phyloP scores from a whole-genome alignment of 2,113 vertebrate genomes.

The Antennarius striatus region DNA sequence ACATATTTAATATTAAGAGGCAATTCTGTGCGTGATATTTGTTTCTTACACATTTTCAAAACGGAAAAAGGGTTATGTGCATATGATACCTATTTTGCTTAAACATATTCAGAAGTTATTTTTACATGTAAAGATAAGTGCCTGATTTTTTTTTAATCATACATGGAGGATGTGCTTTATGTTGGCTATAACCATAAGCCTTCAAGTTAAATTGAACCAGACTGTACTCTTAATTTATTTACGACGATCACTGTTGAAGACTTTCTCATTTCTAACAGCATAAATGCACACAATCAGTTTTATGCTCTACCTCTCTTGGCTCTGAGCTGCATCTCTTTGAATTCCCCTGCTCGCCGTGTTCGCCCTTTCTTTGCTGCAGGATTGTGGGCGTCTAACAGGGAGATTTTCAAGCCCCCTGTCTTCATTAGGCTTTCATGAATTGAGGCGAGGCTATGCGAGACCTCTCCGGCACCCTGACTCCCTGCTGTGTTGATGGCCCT shows the following conservation, averaged over 20 bases:
- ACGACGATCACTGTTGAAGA: constrained; percentile 18
- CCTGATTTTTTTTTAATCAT: constrained; percentile 7
- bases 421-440: constrained; percentile 75
- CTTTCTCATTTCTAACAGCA: constrained; percentile 34
- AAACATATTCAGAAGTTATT: background rate
- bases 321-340: constrained; percentile 28
- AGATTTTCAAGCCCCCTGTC: constrained; percentile 34
- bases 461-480: constrained; percentile 57
- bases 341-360: constrained; percentile 20
- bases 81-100: constrained; percentile 3
- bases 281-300: constrained; percentile 48
- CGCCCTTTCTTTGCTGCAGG: constrained; percentile 39
- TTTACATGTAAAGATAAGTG: constrained; percentile 21
- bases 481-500: constrained; percentile 62
- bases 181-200: constrained; percentile 17
- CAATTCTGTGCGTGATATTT: background rate
- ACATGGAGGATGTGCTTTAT: background rate
- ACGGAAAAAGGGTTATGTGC: background rate
- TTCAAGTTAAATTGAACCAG: constrained; percentile 7
- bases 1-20: constrained; percentile 2
- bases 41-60: background rate
- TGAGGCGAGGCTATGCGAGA: constrained; percentile 53
- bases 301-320: constrained; percentile 13
- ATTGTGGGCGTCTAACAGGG: constrained; percentile 53
- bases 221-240: constrained; percentile 59